Evolutionary conservation across 1,140 invertebrate species (phyloP).

Genomic region (Trichonephila clavata): DNA sequence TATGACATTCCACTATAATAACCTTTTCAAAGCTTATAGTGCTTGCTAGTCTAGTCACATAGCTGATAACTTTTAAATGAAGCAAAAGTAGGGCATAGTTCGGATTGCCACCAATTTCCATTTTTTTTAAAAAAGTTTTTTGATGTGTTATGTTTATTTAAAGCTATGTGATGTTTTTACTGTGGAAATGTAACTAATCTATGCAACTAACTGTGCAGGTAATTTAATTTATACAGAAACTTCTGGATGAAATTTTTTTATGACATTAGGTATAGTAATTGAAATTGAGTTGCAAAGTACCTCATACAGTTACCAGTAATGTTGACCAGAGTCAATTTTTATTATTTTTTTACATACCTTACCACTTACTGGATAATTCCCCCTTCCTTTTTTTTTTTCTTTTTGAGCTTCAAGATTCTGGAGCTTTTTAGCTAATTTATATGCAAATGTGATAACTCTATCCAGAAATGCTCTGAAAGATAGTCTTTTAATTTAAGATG

Average conservation of each 20-base stretch:
- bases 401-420: conserved; percentile 48
- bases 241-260: conserved; percentile 25
- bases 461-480: conserved; percentile 49
- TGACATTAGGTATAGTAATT: conserved; percentile 7
- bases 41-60: conserved; percentile 77
- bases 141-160: conserved; percentile 46
- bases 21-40: conserved; percentile 56
- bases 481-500: conserved; percentile 58
- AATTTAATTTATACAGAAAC: conserved; percentile 30
- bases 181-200: conserved; percentile 40
- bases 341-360: conserved; percentile 49
- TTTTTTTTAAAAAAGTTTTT: conserved; percentile 58
- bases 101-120: conserved; percentile 64
- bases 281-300: conserved; percentile 27
- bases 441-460: conserved; percentile 63
- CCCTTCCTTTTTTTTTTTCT: not conserved
- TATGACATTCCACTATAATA: conserved; percentile 76
- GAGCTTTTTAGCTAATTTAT: conserved; percentile 48
- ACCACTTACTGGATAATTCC: conserved; percentile 26
- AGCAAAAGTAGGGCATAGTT: conserved; percentile 35
- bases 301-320: conserved; percentile 51
- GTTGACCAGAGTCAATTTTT: conserved; percentile 52
- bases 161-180: conserved; percentile 70
- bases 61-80: conserved; percentile 42
- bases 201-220: conserved; percentile 63